Evolutionary conservation across 2,113 vertebrate genomes (phyloP).

Genomic region (Mustela nigripes): DNA sequence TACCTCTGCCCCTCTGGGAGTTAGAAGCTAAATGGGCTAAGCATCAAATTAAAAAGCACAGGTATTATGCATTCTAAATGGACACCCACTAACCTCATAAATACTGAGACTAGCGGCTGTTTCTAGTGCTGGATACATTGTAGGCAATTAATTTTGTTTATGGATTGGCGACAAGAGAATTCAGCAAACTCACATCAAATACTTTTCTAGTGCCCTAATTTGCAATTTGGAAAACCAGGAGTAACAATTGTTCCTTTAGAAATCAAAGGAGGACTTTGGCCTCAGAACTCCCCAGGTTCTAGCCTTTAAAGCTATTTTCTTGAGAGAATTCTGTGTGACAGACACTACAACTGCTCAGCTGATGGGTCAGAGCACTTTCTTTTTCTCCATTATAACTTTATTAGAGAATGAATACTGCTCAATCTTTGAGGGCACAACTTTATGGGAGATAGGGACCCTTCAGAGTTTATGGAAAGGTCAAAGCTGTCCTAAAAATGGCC

Average conservation of each 20-base stretch:
- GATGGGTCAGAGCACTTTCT: not conserved
- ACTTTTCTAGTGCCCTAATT: constrained; percentile 41
- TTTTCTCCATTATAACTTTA: not conserved
- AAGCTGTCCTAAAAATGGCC: constrained; percentile 20
- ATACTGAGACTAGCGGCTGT: not conserved
- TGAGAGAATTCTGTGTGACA: not conserved
- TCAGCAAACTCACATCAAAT: constrained; percentile 42
- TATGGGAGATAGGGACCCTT: not conserved
- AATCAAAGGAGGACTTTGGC: constrained; percentile 59
- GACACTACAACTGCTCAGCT: not conserved
- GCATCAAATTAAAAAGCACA: not conserved
- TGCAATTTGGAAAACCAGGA: constrained; percentile 62
- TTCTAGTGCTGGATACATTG: not conserved
- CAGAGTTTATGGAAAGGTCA: constrained; percentile 42
- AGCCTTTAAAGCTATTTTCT: constrained; percentile 31
- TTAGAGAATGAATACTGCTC: constrained; percentile 45
- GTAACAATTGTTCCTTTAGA: constrained; percentile 47
- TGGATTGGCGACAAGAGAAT: constrained; percentile 4
- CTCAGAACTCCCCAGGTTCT: constrained; percentile 11
- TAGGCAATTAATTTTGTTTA: constrained; percentile 62
- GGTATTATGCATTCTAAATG: not conserved
- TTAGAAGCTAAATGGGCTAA: not conserved
- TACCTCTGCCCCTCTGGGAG: not conserved
- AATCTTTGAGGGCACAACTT: not conserved
- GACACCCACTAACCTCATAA: not conserved